A percentile compares a stretch with the other conserved stretches of the same genome.
Evolutionary conservation across 2,113 vertebrate genomes (phyloP).

Genomic region (Prionailurus bengalensis): DNA sequence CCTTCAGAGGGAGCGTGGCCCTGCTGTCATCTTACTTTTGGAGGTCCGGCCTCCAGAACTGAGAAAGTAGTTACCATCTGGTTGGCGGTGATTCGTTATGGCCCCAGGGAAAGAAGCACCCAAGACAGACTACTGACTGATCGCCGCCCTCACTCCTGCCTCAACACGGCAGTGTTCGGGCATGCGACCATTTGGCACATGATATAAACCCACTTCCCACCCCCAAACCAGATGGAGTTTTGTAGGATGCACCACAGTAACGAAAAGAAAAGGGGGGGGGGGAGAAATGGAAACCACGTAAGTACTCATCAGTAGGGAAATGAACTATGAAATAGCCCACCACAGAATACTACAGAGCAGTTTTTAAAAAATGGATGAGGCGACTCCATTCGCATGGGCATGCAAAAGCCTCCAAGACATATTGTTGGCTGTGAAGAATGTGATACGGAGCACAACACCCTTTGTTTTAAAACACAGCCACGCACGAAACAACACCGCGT

Average conservation of each 20-base stretch:
- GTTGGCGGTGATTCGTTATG: neutral
- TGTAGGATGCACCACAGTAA: neutral
- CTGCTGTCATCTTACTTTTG: neutral
- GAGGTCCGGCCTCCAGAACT: neutral
- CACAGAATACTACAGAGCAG: neutral
- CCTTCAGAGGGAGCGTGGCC: neutral
- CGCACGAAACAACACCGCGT: accelerated
- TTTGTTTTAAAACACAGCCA: neutral
- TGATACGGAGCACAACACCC: too few relatives aligned
- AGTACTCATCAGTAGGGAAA: neutral
- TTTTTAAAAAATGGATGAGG: neutral
- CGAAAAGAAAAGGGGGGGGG: accelerated
- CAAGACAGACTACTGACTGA: neutral
- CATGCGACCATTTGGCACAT: neutral
- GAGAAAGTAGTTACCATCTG: neutral
- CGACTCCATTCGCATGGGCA: neutral
- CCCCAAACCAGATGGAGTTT: neutral
- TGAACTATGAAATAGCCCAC: neutral
- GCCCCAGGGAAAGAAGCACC: neutral
- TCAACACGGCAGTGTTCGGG: neutral
- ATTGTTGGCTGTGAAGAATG: neutral
- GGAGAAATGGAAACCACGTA: neutral
- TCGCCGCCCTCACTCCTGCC: neutral
- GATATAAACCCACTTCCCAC: neutral
- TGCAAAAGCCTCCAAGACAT: neutral